Evolutionary conservation across 2,797 vertebrate genomes (phyloP), one percentile per base, ranked within the genome.

Genomic region (Antennarius maculatus): DNA sequence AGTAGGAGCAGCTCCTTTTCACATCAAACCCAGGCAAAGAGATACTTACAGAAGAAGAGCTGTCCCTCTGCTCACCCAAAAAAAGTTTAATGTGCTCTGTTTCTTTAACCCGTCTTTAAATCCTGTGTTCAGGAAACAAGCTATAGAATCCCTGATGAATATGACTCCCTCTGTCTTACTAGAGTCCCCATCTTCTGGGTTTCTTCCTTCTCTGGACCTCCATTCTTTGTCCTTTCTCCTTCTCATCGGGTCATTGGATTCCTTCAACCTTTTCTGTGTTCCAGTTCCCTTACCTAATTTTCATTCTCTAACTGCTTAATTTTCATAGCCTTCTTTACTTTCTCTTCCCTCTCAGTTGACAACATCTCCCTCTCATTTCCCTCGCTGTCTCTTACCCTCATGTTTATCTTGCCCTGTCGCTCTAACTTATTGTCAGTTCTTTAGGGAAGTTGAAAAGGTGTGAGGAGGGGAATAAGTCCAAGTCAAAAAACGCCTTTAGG

Each of bases 381-480:
- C 65, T 66, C 76, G 77, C 89, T 83, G 86, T 90, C 82, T 89
- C 83, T 83, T 84, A 68, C 78, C 84, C 86, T 88, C 83, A 83
- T 91, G 89, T 90, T 91, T 91, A 88, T 92, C 87, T 83, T 86
- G 87, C 84, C 84, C 79, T 78, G 86, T 87, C 88, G 79, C 78
- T 83, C 85, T 90, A 81, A 86, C 74, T 86, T 88, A 83, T 90
- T 88, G 86, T 89, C 78, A 90, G 83, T 82, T 88, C 88, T 91
- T 89, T 85, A 88, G 85, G 77, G 86, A 90, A 92, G 90, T 92
- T 92, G 79, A 92, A 92, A 92, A 92, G 89, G 91, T 89, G 88
- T 86, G 88, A 88, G 87, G 79, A 89, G 81, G 84, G 88, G 93
- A 92, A 92, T 91, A 93, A 92, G 88, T 90, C 86, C 84, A 88